A percentile compares a stretch with the other conserved stretches of the same genome.
Evolutionary conservation across 2,797 vertebrate genomes (phyloP).

Genomic region (Pseudocheirus occidentalis): DNA sequence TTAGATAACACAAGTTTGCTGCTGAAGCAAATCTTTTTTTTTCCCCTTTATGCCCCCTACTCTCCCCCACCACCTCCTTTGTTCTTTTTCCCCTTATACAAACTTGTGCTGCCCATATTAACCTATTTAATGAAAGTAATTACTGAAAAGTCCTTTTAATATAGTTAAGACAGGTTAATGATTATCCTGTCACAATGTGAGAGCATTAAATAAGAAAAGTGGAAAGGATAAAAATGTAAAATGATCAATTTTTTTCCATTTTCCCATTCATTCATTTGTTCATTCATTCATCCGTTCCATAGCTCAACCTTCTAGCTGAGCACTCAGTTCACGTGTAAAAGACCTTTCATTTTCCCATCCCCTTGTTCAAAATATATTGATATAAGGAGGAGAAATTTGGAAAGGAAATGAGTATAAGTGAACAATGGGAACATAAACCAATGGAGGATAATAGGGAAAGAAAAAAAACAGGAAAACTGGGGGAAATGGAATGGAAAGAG

Average conservation of each 20-base stretch:
- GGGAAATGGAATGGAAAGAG: not conserved
- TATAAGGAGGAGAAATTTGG: conserved; percentile 22
- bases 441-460: not conserved
- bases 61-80: not conserved
- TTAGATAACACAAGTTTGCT: not conserved
- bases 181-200: conserved; percentile 32
- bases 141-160: conserved; percentile 28
- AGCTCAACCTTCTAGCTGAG: conserved; percentile 69
- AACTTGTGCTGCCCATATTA: not conserved
- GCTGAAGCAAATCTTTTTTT: not conserved
- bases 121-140: conserved; percentile 47
- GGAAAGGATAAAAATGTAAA: conserved; percentile 60
- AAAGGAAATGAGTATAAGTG: conserved; percentile 49
- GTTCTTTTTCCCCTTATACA: not conserved
- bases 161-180: conserved; percentile 63
- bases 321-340: conserved; percentile 37
- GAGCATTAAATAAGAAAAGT: conserved; percentile 51
- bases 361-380: conserved; percentile 24
- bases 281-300: conserved; percentile 67
- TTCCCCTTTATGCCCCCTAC: not conserved
- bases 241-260: conserved; percentile 74
- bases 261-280: conserved; percentile 73
- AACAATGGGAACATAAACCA: not conserved
- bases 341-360: conserved; percentile 18
- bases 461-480: not conserved